A percentile compares a stretch with the other conserved stretches of the same genome.
Evolutionary conservation across 2,888 invertebrate genomes (phyloP).

Genomic region (Platycheirus rosarum): DNA sequence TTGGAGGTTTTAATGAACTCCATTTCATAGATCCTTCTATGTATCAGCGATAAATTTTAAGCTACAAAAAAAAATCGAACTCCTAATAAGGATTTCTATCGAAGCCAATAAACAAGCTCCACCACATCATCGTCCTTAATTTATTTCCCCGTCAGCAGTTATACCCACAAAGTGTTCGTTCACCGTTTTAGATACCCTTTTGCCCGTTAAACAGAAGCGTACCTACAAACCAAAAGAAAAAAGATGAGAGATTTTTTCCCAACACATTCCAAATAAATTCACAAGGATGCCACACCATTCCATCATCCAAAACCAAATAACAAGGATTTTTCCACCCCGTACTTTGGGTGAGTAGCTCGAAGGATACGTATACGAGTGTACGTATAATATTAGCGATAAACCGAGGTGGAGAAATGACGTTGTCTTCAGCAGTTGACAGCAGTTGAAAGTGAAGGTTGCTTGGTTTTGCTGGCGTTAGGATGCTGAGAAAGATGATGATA

Average conservation of each 20-base stretch:
- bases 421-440: conserved; percentile 67
- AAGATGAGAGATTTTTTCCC: conserved; percentile 31
- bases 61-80: no score
- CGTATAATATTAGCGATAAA: conserved; percentile 51
- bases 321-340: conserved; percentile 44
- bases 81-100: background rate
- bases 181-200: conserved; percentile 6
- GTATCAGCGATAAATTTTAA: no score
- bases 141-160: conserved; percentile 2
- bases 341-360: conserved; percentile 34
- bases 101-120: conserved; percentile 1
- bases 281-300: conserved; percentile 52
- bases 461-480: conserved; percentile 12
- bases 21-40: no score
- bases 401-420: conserved; percentile 57
- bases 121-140: background rate
- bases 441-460: conserved; percentile 70
- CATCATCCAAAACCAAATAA: conserved; percentile 54
- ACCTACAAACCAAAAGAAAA: conserved; percentile 32
- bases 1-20: no score
- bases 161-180: background rate
- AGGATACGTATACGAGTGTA: conserved; percentile 22
- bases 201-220: background rate
- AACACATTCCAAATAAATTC: conserved; percentile 50
- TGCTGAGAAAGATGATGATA: conserved; percentile 30